Conservation (phyloP, 2,888 invertebrate species). For the Andrena haemorrhoa region DNA sequence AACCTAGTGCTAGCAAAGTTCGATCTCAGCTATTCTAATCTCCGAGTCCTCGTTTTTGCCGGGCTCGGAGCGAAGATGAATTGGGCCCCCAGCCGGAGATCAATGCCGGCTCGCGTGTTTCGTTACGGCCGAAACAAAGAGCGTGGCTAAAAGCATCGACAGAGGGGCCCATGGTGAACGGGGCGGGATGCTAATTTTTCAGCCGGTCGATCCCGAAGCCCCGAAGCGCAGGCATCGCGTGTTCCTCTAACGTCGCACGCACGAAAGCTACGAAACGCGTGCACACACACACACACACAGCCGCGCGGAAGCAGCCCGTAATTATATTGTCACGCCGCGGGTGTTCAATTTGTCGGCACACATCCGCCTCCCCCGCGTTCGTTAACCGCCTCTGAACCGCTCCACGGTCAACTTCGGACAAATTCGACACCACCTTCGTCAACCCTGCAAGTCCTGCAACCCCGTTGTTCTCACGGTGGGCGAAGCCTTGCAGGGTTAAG, state of each 20-base stretch:
- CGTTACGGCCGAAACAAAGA: conserved; percentile 12
- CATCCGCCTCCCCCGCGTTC: conserved; percentile 63
- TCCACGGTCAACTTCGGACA: conserved; percentile 31
- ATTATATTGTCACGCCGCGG: conserved; percentile 75
- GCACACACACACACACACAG: conserved; percentile 22
- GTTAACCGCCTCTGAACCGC: conserved; percentile 44
- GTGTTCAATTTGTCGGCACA: conserved; percentile 72
- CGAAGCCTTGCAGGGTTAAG: not conserved
- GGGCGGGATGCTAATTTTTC: conserved; percentile 45
- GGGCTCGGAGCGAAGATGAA: not conserved
- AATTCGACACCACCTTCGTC: conserved; percentile 37
- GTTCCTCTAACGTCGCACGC: conserved; percentile 43
- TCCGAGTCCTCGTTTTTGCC: not conserved
- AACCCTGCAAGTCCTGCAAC: conserved; percentile 32
- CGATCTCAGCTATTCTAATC: conserved; percentile 4
- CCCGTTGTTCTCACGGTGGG: conserved; percentile 41
- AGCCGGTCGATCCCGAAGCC: conserved; percentile 27
- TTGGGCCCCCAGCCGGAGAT: not conserved
- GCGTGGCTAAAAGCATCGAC: conserved; percentile 9
- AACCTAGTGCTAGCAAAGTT: conserved; percentile 14
- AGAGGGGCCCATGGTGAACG: conserved; percentile 1
- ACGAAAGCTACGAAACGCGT: conserved; percentile 31
- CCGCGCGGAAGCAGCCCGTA: conserved; percentile 57
- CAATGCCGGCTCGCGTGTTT: conserved; percentile 1
- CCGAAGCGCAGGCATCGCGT: conserved; percentile 54